Base-by-base conservation (phyloP, 2,113 vertebrate species). In the Anhinga rufa region DNA sequence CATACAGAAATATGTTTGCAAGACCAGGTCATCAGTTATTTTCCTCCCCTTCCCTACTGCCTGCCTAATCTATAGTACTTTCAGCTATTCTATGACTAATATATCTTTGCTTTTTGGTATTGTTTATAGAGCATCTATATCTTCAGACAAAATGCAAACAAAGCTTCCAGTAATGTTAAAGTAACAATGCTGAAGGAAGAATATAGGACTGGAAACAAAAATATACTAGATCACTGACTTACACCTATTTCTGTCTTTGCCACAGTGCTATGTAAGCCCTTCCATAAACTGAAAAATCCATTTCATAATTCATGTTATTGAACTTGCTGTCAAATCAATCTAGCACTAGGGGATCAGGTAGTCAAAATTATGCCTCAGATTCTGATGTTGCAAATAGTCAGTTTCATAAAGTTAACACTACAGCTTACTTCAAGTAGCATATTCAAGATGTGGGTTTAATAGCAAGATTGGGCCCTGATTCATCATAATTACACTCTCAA, bases 181-280 rank as follows among this genome's bases (percentile, higher is more conserved):
- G 20, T 14, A 92, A 42, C 16, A 61, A 1, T 12, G 31, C 34
- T 60, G 69, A 72, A 80, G 5, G 2, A 82, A 48, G 10, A 74
- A 58, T 48, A 70, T 14, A 34, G 13, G 57, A 36, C n/a, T 40
- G 49, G 20, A 82, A 72, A 62, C 6, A 70, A 76, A 32, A 34
- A 78, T 32, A 25, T 71, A 57, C 34, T 17, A 55, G 9, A 52
- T 36, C 34, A 57, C 6, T 4, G 20, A 74, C 31, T 34, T 69
- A 88, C 4, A 76, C 7, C 7, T 62, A 54, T 48, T 88, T 72
- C 28, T 32, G 2, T 65, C 44, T 87, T 57, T 62, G 36, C 31
- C 46, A 78, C 0, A 0, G 24, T 0, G 0, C 42, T 62, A 32
- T 4, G 7, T 54, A 82, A 92, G 19, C 36, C 11, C 16, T 62